Percentiles rank a stretch among this genome's conserved stretches.
Evolutionary conservation across 2,113 vertebrate genomes (phyloP).

Genomic region (Bufo bufo): DNA sequence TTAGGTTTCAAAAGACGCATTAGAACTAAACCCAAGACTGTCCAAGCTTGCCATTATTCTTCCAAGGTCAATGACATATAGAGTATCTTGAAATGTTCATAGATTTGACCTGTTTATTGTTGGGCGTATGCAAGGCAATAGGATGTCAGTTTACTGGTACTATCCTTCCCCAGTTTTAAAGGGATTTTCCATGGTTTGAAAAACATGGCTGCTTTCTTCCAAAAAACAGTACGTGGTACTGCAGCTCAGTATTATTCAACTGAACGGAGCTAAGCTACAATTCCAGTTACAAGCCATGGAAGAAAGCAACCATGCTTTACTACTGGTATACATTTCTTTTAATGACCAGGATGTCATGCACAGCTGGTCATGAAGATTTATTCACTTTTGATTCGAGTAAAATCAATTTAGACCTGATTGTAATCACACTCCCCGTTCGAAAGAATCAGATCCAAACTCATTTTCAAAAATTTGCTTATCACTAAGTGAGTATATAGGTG

Average conservation of each 20-base stretch:
- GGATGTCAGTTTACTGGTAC: neutral
- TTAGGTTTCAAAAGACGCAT: conserved; percentile 41
- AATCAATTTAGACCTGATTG: no score
- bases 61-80: conserved; percentile 15
- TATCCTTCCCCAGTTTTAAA: neutral
- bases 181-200: neutral
- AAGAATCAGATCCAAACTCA: no score
- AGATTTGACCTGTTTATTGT: neutral
- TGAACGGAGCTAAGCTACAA: no score
- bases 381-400: no score
- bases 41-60: conserved; percentile 28
- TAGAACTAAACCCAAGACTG: conserved; percentile 12
- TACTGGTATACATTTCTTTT: no score
- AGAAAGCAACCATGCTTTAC: no score
- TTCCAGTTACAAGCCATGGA: no score
- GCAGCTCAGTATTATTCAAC: neutral
- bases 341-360: no score
- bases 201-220: neutral
- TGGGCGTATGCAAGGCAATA: neutral
- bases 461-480: no score
- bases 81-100: conserved; percentile 2
- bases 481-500: no score
- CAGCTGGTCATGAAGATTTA: no score
- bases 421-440: no score
- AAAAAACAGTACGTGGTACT: neutral